phyloP scores from a whole-genome alignment of 2,888 invertebrate genomes.

The Pachycephus smyrnensis region DNA sequence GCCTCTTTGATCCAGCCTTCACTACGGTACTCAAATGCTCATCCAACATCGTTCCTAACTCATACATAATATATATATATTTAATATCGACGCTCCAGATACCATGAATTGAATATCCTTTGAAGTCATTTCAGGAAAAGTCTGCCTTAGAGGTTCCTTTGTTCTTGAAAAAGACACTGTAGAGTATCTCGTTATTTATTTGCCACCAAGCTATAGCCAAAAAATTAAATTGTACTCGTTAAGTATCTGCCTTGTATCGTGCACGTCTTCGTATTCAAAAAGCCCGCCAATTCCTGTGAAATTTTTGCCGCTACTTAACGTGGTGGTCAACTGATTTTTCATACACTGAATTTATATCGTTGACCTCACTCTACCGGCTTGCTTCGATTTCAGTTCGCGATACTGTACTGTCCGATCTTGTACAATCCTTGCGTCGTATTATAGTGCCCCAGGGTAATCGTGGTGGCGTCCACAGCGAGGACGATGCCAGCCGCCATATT shows the following conservation, averaged over 20 bases:
- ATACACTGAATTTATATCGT: background rate
- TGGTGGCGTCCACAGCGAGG: background rate
- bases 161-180: background rate
- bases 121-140: background rate
- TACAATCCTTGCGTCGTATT: background rate
- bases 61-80: background rate
- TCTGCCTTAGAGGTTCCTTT: background rate
- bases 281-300: background rate
- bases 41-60: background rate
- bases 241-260: no score
- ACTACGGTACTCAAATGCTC: background rate
- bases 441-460: background rate
- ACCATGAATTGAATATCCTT: background rate
- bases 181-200: background rate
- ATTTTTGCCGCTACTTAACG: background rate
- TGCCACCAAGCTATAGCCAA: background rate
- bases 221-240: background rate
- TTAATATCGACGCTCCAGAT: background rate
- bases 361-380: background rate
- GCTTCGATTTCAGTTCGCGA: background rate
- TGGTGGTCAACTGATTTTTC: background rate
- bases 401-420: background rate
- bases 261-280: background rate
- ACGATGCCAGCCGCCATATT: background rate
- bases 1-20: background rate